A percentile compares a stretch with the other conserved stretches of the same genome.
Evolutionary conservation across 2,888 invertebrate species (phyloP).

Genomic region (Eristalinus sepulchralis): DNA sequence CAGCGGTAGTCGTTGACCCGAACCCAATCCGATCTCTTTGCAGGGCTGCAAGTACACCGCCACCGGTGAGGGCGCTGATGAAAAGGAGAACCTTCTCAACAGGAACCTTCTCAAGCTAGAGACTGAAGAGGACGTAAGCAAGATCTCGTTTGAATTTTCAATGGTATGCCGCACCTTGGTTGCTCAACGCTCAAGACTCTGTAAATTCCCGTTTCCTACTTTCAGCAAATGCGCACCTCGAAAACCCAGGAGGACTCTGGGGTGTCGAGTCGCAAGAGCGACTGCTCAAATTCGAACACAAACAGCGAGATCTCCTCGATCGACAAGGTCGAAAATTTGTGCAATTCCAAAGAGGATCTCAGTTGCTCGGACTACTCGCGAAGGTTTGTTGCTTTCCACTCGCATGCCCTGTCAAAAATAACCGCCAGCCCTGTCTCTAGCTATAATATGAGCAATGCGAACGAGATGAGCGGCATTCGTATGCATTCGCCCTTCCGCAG

Average conservation of each 20-base stretch:
- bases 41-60: constrained; percentile 77
- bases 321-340: constrained; percentile 78
- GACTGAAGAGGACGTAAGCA: constrained; percentile 75
- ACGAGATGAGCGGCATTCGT: constrained; percentile 78
- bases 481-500: constrained; percentile 80
- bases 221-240: constrained; percentile 75
- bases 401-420: constrained; percentile 60
- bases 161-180: constrained; percentile 74
- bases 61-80: constrained; percentile 52
- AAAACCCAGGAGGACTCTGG: constrained; percentile 80
- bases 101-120: constrained; percentile 76
- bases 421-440: constrained; percentile 72
- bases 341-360: constrained; percentile 78
- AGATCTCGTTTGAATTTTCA: constrained; percentile 78
- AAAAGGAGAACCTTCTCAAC: constrained; percentile 79
- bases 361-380: constrained; percentile 82
- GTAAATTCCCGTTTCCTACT: neutral
- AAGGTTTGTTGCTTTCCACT: constrained; percentile 77
- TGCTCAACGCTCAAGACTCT: neutral
- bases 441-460: constrained; percentile 78
- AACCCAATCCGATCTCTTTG: neutral
- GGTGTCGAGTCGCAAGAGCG: constrained; percentile 82
- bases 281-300: constrained; percentile 81
- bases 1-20: neutral
- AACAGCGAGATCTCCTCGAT: constrained; percentile 83